Evolutionary conservation across 1,140 invertebrate genomes (phyloP).

Genomic region (Euwallacea fornicatus): DNA sequence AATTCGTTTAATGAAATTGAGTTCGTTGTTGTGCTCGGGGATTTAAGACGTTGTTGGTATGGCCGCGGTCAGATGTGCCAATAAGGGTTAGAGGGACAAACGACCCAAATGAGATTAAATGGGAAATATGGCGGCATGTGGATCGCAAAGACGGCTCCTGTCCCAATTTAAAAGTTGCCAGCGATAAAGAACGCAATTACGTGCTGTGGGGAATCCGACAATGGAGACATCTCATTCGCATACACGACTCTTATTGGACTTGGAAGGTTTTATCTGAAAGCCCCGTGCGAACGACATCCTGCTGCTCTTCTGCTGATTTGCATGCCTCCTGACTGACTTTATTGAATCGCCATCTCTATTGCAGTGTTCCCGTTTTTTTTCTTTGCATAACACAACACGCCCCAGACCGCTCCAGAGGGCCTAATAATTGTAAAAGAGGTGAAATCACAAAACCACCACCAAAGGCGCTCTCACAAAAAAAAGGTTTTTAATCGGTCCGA

Average conservation of each 20-base stretch:
- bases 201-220: slow-evolving; percentile 22
- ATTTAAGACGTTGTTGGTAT: slow-evolving; percentile 26
- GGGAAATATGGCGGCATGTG: slow-evolving; percentile 5
- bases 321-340: slow-evolving; percentile 24
- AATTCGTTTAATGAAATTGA: slow-evolving; percentile 41
- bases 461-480: slow-evolving; percentile 20
- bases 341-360: slow-evolving; percentile 11
- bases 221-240: slow-evolving; percentile 31
- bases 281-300: slow-evolving; percentile 31
- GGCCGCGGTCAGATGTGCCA: slow-evolving; percentile 20
- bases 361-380: too few relatives aligned
- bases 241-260: slow-evolving; percentile 30
- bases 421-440: slow-evolving; percentile 2
- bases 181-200: slow-evolving; percentile 29
- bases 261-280: slow-evolving; percentile 30
- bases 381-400: too few relatives aligned
- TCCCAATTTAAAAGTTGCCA: slow-evolving; percentile 15
- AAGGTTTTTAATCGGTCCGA: slow-evolving; percentile 20
- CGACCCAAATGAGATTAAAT: slow-evolving; percentile 6
- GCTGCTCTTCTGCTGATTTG: slow-evolving; percentile 21
- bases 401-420: too few relatives aligned
- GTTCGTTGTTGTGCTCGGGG: slow-evolving; percentile 33
- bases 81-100: slow-evolving; percentile 20
- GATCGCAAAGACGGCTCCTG: not conserved
- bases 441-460: slow-evolving; percentile 8